Conservation (phyloP, 1,140 invertebrate genomes). For the Aphidius gifuensis region DNA sequence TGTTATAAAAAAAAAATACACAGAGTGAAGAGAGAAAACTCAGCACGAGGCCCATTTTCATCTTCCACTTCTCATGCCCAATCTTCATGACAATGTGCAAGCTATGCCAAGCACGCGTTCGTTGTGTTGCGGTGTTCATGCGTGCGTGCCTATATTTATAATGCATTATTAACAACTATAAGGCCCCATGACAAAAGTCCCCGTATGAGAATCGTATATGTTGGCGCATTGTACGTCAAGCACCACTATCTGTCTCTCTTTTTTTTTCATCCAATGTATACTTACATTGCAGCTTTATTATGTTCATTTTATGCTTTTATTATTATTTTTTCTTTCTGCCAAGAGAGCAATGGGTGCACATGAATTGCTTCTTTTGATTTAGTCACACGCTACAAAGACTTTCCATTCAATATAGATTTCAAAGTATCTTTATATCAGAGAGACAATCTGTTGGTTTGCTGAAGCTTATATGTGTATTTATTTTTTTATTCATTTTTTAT, state of each 20-base stretch:
- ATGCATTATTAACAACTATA: slow-evolving; percentile 54
- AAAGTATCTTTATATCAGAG: neutral
- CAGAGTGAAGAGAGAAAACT: neutral
- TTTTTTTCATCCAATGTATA: slow-evolving; percentile 2
- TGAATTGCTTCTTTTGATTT: no score
- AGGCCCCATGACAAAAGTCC: slow-evolving; percentile 28
- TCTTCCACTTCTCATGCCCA: slow-evolving; percentile 14
- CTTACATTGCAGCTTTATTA: slow-evolving; percentile 18
- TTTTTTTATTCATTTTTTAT: neutral
- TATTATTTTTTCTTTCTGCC: slow-evolving; percentile 16
- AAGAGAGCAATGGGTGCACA: no score
- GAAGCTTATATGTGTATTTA: no score
- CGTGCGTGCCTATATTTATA: slow-evolving; percentile 53
- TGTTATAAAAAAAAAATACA: neutral
- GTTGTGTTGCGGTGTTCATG: slow-evolving; percentile 24
- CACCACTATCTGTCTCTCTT: slow-evolving; percentile 24
- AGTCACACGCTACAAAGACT: neutral
- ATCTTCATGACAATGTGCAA: slow-evolving; percentile 30
- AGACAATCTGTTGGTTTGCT: no score
- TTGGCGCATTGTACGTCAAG: slow-evolving; percentile 26
- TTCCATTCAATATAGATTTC: neutral
- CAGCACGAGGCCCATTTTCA: slow-evolving; percentile 13
- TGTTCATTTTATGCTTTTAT: slow-evolving; percentile 5
- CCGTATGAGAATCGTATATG: slow-evolving; percentile 10
- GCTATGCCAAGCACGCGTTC: slow-evolving; percentile 55